These are phyloP conservation scores for Novumbra hubbsi DNA, from an alignment of 2,797 vertebrate genomes.

Conservation along the genomic window DNA sequence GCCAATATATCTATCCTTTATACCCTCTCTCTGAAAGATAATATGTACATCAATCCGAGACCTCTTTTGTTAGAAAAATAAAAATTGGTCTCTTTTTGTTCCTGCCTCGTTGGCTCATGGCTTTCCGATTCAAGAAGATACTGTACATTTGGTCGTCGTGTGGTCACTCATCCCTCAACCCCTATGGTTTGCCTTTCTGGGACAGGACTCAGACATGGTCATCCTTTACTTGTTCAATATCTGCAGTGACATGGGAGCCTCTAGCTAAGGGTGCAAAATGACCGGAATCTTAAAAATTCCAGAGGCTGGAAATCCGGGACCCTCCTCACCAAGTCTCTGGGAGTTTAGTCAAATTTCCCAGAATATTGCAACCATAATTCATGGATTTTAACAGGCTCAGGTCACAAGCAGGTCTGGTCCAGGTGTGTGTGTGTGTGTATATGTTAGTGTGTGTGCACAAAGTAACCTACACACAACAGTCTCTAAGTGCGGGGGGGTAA, in stretches of 20 bases:
- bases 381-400: neutral
- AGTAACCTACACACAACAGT: slow-evolving; percentile 4
- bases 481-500: neutral
- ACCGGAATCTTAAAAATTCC: too few relatives aligned
- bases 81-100: slow-evolving; percentile 59
- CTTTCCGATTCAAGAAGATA: slow-evolving; percentile 61
- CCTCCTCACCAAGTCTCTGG: too few relatives aligned
- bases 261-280: too few relatives aligned
- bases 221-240: neutral
- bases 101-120: slow-evolving; percentile 47
- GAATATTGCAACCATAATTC: neutral
- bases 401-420: neutral
- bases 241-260: too few relatives aligned
- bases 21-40: slow-evolving; percentile 44
- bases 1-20: slow-evolving; percentile 56
- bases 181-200: too few relatives aligned
- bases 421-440: neutral
- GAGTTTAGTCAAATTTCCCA: too few relatives aligned
- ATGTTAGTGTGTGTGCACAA: neutral
- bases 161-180: neutral
- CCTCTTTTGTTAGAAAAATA: slow-evolving; percentile 67
- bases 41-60: slow-evolving; percentile 55
- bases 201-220: neutral
- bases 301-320: neutral
- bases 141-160: slow-evolving; percentile 59